phyloP scores from a whole-genome alignment of 2,888 invertebrate genomes.

The Parnassius smintheus region DNA sequence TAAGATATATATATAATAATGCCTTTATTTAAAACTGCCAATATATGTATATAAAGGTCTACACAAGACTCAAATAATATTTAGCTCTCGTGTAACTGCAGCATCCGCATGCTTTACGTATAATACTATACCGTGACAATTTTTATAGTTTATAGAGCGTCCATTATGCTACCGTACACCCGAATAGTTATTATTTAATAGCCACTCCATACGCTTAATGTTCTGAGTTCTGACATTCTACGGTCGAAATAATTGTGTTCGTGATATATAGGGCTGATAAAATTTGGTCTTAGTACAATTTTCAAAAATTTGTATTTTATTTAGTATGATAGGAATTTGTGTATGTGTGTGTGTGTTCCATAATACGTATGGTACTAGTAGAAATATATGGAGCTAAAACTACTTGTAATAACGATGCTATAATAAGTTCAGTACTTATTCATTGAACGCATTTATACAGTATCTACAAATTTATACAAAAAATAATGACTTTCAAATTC shows the following conservation, averaged over 20 bases:
- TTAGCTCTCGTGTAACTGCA: constrained; percentile 14
- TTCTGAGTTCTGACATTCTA: constrained; percentile 25
- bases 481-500: constrained; percentile 36
- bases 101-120: constrained; percentile 38
- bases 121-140: constrained; percentile 47
- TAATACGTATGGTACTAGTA: too few species aligned
- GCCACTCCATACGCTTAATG: constrained; percentile 27
- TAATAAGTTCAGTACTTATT: too few species aligned
- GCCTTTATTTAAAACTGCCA: too few species aligned
- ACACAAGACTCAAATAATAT: too few species aligned
- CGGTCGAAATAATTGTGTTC: constrained; percentile 18
- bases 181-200: constrained; percentile 34
- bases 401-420: too few species aligned
- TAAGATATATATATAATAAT: too few species aligned
- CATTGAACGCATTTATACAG: too few species aligned
- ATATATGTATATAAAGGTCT: too few species aligned
- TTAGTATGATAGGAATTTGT: too few species aligned
- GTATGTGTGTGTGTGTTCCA: too few species aligned
- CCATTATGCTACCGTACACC: constrained; percentile 54
- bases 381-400: too few species aligned
- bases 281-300: constrained; percentile 3
- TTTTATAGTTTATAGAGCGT: constrained; percentile 48
- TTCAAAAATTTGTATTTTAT: background rate
- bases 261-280: constrained; percentile 19
- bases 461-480: constrained; percentile 2